phyloP scores from a whole-genome alignment of 2,888 invertebrate genomes.

The Ernsta delagoae region DNA sequence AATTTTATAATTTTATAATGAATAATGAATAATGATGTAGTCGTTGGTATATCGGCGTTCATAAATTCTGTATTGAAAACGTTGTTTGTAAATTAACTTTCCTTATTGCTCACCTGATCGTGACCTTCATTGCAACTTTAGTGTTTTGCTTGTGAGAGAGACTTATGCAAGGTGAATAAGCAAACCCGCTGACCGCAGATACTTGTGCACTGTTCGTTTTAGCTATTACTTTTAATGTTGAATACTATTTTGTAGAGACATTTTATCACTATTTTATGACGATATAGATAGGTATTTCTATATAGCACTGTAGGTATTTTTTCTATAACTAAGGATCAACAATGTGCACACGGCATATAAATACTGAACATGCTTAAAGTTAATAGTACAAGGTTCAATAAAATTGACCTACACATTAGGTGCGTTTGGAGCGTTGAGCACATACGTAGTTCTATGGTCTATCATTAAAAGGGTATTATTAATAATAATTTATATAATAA shows the following conservation, averaged over 20 bases:
- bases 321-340: neutral
- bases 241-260: neutral
- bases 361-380: neutral
- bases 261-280: neutral
- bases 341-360: neutral
- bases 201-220: slow-evolving; percentile 7
- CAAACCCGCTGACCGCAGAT: slow-evolving; percentile 74
- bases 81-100: slow-evolving; percentile 49
- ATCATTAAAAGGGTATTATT: neutral
- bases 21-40: too few relatives aligned
- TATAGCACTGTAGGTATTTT: neutral
- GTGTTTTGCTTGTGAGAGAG: slow-evolving; percentile 63
- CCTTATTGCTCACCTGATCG: slow-evolving; percentile 74
- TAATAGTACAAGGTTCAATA: neutral
- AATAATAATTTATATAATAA: too few relatives aligned
- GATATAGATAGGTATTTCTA: neutral
- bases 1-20: neutral
- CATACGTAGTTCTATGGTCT: neutral
- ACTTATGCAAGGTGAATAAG: slow-evolving; percentile 60
- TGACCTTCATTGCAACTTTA: slow-evolving; percentile 66
- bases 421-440: too few relatives aligned
- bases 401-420: neutral
- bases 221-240: slow-evolving; percentile 5
- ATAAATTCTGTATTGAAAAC: neutral
- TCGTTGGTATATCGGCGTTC: neutral